Evolutionary conservation across 2,888 invertebrate species (phyloP).

Genomic region (Calameuta filiformis): DNA sequence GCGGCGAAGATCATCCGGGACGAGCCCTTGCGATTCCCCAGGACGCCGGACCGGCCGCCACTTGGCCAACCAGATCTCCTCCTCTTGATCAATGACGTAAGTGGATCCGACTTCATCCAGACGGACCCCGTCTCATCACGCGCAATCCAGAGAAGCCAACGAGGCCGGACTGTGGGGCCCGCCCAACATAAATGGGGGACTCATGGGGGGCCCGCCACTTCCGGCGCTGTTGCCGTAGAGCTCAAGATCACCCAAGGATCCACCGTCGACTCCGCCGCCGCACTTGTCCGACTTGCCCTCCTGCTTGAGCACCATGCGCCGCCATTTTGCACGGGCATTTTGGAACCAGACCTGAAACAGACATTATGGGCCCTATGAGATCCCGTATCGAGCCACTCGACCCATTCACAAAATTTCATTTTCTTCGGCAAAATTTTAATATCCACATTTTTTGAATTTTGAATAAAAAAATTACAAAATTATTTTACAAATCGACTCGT

Average conservation of each 20-base stretch:
- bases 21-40: background rate
- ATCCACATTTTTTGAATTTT: background rate
- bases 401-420: background rate
- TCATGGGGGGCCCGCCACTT: constrained; percentile 76
- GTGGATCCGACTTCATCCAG: background rate
- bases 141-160: constrained; percentile 79
- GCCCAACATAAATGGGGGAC: constrained; percentile 78
- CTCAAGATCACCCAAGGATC: constrained; percentile 66
- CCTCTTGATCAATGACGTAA: background rate
- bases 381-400: background rate
- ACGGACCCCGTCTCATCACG: constrained; percentile 67
- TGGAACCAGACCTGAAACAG: constrained; percentile 91
- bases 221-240: constrained; percentile 71
- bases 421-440: background rate
- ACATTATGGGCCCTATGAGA: background rate
- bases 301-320: constrained; percentile 86
- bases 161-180: constrained; percentile 78
- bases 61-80: background rate
- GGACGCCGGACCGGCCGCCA: background rate
- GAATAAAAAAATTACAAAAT: constrained; percentile 46
- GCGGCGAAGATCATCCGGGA: background rate
- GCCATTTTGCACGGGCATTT: constrained; percentile 93
- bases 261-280: constrained; percentile 72
- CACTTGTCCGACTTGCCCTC: constrained; percentile 82
- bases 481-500: background rate